Evolutionary conservation across 2,888 invertebrate genomes (phyloP).

Genomic region (Yponomeuta sedellus): DNA sequence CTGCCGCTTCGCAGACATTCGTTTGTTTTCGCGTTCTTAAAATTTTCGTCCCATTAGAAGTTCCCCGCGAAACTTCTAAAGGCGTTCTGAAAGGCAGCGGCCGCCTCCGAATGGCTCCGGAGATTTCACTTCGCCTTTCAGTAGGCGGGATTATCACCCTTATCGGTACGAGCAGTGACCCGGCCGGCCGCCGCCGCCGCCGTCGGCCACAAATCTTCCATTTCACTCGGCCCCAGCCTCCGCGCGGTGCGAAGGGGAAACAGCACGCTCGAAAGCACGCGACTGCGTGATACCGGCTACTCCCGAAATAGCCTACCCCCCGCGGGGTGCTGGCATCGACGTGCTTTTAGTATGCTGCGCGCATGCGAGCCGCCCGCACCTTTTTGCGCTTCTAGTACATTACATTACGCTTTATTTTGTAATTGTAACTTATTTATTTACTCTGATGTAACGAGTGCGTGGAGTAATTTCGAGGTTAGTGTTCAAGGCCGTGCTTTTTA

Average conservation of each 20-base stretch:
- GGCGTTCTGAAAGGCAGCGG: too few species aligned
- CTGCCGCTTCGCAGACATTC: too few species aligned
- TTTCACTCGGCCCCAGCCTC: slow-evolving; percentile 73
- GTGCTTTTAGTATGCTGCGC: slow-evolving; percentile 78
- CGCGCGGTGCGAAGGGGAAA: slow-evolving; percentile 62
- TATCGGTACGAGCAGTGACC: slow-evolving; percentile 15
- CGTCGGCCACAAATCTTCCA: slow-evolving; percentile 68
- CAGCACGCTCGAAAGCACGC: slow-evolving; percentile 75
- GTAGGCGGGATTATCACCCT: slow-evolving; percentile 15
- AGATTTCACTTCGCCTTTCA: neutral
- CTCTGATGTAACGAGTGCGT: too few species aligned
- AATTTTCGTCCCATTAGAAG: too few species aligned
- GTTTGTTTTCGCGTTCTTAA: too few species aligned
- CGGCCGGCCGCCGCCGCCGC: slow-evolving; percentile 22
- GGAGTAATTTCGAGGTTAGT: too few species aligned
- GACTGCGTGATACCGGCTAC: slow-evolving; percentile 73
- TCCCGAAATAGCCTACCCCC: slow-evolving; percentile 72
- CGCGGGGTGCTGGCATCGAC: slow-evolving; percentile 63
- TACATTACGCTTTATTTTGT: slow-evolving; percentile 15
- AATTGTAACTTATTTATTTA: slow-evolving; percentile 4
- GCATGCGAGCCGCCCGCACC: slow-evolving; percentile 76
- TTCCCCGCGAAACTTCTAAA: too few species aligned
- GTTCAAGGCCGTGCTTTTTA: slow-evolving; percentile 19
- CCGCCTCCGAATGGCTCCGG: too few species aligned
- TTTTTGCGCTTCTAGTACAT: slow-evolving; percentile 63